These are phyloP conservation scores for Melitaea athalia DNA, from an alignment of 2,888 invertebrate species.

Conservation along the genomic window DNA sequence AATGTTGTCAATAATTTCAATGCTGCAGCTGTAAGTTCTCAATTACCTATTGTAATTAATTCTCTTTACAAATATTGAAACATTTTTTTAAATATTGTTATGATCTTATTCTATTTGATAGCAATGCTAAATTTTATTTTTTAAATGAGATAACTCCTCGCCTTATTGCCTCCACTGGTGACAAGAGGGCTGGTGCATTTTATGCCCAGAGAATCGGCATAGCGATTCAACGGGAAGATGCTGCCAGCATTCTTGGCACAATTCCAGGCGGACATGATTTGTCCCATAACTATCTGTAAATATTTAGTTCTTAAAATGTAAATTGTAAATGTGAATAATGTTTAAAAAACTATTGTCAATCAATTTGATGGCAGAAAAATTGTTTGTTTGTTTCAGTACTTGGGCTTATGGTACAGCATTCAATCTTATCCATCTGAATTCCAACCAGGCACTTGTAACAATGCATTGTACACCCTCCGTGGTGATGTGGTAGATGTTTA, in stretches of 20 bases:
- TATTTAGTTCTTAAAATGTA: no score
- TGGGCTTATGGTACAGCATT: constrained; percentile 60
- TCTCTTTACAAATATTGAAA: neutral
- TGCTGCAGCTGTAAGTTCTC: constrained; percentile 45
- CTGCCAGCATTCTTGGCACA: no score
- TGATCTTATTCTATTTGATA: neutral
- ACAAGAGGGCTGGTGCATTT: no score
- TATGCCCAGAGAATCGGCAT: no score
- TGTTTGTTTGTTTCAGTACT: constrained; percentile 49
- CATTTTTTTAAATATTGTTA: neutral
- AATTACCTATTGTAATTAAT: neutral
- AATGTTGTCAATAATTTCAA: constrained; percentile 51
- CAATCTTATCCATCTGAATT: constrained; percentile 54
- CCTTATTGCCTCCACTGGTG: no score
- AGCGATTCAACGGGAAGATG: no score
- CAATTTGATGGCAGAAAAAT: neutral
- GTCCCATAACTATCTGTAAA: no score
- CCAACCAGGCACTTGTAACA: constrained; percentile 60
- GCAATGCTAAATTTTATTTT: no score
- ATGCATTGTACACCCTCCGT: constrained; percentile 53
- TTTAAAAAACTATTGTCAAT: no score
- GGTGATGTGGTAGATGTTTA: constrained; percentile 44
- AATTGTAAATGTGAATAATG: no score
- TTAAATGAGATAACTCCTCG: no score
- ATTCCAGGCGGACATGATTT: no score